A percentile compares a stretch with the other conserved stretches of the same genome.
These are phyloP conservation scores for Clinocottus analis DNA, from an alignment of 2,113 vertebrate species.

Conservation along the genomic window DNA sequence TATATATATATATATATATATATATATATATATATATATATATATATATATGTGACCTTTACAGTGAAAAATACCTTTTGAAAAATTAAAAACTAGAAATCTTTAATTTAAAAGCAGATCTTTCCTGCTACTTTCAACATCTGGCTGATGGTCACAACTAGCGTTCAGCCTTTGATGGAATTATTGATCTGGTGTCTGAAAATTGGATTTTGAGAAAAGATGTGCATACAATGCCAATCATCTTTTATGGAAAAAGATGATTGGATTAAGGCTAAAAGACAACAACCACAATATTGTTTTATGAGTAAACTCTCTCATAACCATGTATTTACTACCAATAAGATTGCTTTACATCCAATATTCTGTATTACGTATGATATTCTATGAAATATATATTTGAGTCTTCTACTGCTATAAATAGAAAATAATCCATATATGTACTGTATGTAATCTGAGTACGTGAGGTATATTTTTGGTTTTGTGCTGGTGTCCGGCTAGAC, in stretches of 20 bases:
- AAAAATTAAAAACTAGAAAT: neutral
- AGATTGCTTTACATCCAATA: slow-evolving; percentile 30
- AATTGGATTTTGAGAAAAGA: slow-evolving; percentile 5
- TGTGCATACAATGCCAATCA: slow-evolving; percentile 13
- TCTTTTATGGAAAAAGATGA: slow-evolving; percentile 22
- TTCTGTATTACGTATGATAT: slow-evolving; percentile 3
- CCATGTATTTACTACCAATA: slow-evolving; percentile 12
- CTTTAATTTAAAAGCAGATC: neutral
- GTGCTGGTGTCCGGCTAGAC: slow-evolving; percentile 58
- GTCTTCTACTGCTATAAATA: slow-evolving; percentile 16
- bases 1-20: too few species aligned
- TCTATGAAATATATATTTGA: slow-evolving; percentile 10
- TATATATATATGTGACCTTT: neutral
- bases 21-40: neutral
- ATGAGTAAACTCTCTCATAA: slow-evolving; percentile 23
- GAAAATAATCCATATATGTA: slow-evolving; percentile 27
- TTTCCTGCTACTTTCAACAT: neutral
- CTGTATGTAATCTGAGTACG: slow-evolving; percentile 30
- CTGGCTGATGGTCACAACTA: neutral
- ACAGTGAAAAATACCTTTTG: neutral
- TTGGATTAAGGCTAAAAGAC: slow-evolving; percentile 33
- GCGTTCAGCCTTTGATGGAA: neutral
- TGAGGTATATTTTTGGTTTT: slow-evolving; percentile 73
- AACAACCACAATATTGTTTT: slow-evolving; percentile 13
- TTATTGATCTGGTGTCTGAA: slow-evolving; percentile 8